Percentiles rank a stretch among this genome's conserved stretches.
phyloP scores from a whole-genome alignment of 1,140 invertebrate species.

The Hetaerina americana region DNA sequence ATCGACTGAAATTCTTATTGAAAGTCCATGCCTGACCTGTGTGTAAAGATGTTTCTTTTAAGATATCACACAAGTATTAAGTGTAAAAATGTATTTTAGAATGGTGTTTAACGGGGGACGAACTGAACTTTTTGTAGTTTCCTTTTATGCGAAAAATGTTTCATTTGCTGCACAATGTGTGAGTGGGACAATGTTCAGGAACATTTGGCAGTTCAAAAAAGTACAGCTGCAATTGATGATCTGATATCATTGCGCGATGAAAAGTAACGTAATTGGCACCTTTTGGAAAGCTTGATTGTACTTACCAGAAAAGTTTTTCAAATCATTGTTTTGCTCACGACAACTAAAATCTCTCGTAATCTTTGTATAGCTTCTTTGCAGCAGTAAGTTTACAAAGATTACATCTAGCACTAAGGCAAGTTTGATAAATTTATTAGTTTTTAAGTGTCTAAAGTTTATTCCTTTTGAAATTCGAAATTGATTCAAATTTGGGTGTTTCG shows the following conservation, averaged over 20 bases:
- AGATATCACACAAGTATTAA: neutral
- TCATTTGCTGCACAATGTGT: neutral
- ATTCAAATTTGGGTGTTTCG: neutral
- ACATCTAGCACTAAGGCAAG: neutral
- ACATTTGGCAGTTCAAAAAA: neutral
- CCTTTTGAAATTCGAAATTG: neutral
- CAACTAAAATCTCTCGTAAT: neutral
- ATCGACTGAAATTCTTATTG: neutral
- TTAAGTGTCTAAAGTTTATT: neutral
- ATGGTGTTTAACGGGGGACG: neutral
- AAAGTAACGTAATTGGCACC: neutral
- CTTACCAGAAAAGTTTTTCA: neutral
- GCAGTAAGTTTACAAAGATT: neutral
- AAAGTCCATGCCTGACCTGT: neutral
- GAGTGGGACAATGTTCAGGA: neutral
- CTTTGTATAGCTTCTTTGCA: neutral
- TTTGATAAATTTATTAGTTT: neutral
- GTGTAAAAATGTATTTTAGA: neutral
- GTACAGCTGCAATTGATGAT: neutral
- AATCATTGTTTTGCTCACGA: neutral
- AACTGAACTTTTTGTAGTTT: neutral
- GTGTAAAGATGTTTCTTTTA: neutral
- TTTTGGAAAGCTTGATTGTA: neutral
- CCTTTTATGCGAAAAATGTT: neutral
- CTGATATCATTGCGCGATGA: neutral